Conservation (phyloP, 2,113 vertebrate species). For the Xerus inauris region DNA sequence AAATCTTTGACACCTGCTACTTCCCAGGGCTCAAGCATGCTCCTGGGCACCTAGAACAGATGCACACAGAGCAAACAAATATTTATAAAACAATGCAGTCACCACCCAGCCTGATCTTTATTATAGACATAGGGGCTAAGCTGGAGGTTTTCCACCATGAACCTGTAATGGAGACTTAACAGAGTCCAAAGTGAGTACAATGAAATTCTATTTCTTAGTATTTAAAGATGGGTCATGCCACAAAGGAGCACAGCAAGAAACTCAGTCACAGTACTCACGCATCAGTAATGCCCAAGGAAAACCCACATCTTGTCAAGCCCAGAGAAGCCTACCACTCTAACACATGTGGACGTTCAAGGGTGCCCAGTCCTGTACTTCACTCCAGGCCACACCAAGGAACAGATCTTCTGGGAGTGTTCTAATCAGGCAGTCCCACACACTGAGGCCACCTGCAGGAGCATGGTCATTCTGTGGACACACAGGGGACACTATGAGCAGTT, state of each 20-base stretch:
- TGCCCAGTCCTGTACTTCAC: not conserved
- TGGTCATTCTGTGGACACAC: not conserved
- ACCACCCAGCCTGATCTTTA: not conserved
- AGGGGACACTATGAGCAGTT: not conserved
- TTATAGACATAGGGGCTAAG: not conserved
- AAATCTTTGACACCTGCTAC: not conserved
- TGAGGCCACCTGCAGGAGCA: not conserved
- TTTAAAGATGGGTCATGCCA: not conserved
- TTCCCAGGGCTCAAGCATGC: not conserved
- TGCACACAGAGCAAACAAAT: not conserved
- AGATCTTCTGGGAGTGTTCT: not conserved
- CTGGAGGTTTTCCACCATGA: not conserved
- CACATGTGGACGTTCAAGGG: not conserved
- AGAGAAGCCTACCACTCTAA: not conserved
- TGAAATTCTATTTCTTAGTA: not conserved
- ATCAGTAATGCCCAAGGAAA: not conserved
- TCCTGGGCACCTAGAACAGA: not conserved
- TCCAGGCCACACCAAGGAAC: not conserved
- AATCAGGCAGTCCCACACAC: not conserved
- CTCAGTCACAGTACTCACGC: not conserved
- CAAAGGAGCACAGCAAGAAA: not conserved
- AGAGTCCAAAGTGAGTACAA: not conserved
- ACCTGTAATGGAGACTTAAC: not conserved
- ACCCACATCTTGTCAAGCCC: not conserved
- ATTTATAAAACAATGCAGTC: slow-evolving; percentile 12